Percentiles rank a stretch among this genome's conserved stretches.
These are phyloP conservation scores for Vidua chalybeata DNA, from an alignment of 2,113 vertebrate species.

Conservation along the genomic window DNA sequence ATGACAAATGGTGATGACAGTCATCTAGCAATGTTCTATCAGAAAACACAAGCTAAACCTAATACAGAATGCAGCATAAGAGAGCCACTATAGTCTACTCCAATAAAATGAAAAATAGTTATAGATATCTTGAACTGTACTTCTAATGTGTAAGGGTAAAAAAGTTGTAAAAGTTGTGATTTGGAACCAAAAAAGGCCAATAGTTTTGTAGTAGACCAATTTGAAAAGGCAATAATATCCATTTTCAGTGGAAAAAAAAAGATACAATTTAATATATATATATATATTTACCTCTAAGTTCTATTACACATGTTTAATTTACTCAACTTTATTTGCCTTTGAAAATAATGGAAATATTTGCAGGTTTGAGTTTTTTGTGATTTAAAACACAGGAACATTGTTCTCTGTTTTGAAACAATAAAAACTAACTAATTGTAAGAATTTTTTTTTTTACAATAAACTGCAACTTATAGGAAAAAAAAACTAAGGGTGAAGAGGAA, in stretches of 20 bases:
- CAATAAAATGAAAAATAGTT: not conserved
- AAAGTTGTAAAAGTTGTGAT: not conserved
- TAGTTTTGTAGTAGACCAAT: not conserved
- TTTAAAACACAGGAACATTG: not conserved
- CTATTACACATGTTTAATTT: not conserved
- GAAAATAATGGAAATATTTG: not conserved
- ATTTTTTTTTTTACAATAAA: not conserved
- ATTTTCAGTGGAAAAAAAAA: not conserved
- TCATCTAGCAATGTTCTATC: not conserved
- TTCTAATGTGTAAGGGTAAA: not conserved
- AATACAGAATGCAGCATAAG: not conserved
- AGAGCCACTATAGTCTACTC: not conserved
- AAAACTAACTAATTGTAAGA: not conserved
- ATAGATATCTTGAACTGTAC: not conserved
- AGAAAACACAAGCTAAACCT: not conserved
- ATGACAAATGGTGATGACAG: not conserved
- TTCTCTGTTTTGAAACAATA: not conserved
- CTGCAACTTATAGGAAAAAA: fast-evolving
- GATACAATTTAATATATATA: fast-evolving
- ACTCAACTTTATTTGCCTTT: not conserved
- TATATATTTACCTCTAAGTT: fast-evolving
- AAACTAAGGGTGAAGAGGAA: fast-evolving
- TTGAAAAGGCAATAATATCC: not conserved
- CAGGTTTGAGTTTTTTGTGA: not conserved
- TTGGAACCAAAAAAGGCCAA: not conserved